Base-by-base conservation (phyloP, 2,797 vertebrate species). In the Diplodus puntazzo region DNA sequence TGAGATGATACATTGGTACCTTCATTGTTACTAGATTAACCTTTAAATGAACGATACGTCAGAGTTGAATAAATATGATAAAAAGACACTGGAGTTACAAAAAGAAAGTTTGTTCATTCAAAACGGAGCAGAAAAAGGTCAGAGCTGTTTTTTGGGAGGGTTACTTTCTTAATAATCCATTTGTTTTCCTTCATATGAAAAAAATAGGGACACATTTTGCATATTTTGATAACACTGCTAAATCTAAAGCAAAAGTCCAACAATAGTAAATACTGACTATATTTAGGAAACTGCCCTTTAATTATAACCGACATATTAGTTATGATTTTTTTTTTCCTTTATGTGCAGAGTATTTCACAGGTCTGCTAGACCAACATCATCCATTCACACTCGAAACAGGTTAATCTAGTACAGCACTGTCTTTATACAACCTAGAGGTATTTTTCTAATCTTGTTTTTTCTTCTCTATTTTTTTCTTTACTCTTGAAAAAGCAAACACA, bases 31-130 rank as follows among this genome's bases (percentile, higher is more conserved):
- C 93, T 83, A 93, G 90, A 92, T 89, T 85, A 87, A 94, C 81
- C 90, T 92, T 95, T 87, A 88, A 94, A 90, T 88, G 75, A 92
- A 94, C 81, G 93, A 86, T 81, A 91, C 87, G 57, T 89, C 66
- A 58, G 86, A 92, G 82, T 88, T 94, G 90, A 94, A 95, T 95
- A 95, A 95, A 95, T 94, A 95, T 87, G 88, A 90, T 90, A 92
- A 93, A 95, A 93, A 89, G 84, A 94, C 87, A 90, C 79, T 73
- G 90, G 77, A 91, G 89, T 92, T 94, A 94, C 86, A 95, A 94
- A 94, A 94, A 27, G 82, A 92, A 94, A 86, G 49, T 59, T 82
- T 86, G 68, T 80, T 88, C 83, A 84, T 89, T 91, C 64, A 89
- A 90, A 94, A 91, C 66, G 8, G 75, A 91, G 91, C 86, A 92